Evolutionary conservation across 2,113 vertebrate species (phyloP), one percentile per base, ranked within the genome.

Genomic region (Mustelus asterias): DNA sequence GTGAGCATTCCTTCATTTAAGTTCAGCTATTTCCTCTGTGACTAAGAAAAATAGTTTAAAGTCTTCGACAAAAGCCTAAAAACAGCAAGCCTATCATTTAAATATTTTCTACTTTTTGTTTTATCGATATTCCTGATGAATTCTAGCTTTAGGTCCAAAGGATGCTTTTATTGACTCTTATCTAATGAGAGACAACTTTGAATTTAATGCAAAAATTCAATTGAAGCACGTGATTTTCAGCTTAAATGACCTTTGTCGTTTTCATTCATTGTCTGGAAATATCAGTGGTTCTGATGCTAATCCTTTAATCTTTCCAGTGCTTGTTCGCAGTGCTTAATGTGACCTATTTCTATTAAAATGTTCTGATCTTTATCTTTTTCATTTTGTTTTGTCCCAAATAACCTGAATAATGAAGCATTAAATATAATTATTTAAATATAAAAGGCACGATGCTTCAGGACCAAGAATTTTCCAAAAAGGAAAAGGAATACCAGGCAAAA

Each of bases 281-380:
- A 65, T 33, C 86, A 26, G 5, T 13, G 24, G 16, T 10, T 13
- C 86, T 83, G n/a, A 83, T 18, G 44, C 48, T 54, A 88, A 54
- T 88, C 85, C 85, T 89, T 54, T 89, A 89, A 60, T 89, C 86
- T 48, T 48, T 58, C 26, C 24, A 58, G 37, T 11, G 18, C 44
- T 48, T 89, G 26, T 6, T 86, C 7, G 20, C 83, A 44, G 48
- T 11, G 54, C 60, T 89, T 58, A 41, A 41, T 41, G 26, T 26
- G 86, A 44, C 44, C 48, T 89, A 29, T 13, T 89, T 60, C 48
- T 60, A 88, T 48, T 24, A 60, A 89, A 60, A 89, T 58, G 86
- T 89, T 83, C 13, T 58, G 60, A 89, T 48, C 86, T 89, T 89
- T 89, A 89, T 89, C 26, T 89, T 89, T 37, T 83, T 89, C 22